These are phyloP conservation scores for Papilio machaon DNA, from an alignment of 1,140 invertebrate species.

Conservation along the genomic window DNA sequence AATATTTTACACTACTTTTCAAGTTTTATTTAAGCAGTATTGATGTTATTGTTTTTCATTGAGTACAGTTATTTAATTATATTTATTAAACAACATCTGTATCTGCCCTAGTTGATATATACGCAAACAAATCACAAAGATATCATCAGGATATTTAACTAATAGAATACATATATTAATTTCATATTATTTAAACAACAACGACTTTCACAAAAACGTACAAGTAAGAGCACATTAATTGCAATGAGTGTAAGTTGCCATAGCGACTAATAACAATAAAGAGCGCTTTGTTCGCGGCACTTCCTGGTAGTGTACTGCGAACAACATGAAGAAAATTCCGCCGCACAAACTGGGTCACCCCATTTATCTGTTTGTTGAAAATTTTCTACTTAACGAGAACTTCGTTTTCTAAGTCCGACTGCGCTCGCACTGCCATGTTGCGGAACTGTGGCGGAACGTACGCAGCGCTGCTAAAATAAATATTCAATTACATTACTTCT, in stretches of 20 bases:
- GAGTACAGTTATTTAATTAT: too few species aligned
- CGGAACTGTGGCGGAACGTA: not conserved
- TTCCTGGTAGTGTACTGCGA: conserved; percentile 5
- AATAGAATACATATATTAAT: not conserved
- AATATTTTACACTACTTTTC: too few species aligned
- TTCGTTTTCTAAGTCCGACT: conserved; percentile 17
- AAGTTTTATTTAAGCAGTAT: too few species aligned
- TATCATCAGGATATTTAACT: too few species aligned
- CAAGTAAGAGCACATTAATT: not conserved
- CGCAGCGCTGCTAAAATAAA: not conserved
- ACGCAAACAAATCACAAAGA: too few species aligned
- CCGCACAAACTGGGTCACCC: conserved; percentile 17
- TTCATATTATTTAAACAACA: not conserved
- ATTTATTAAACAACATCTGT: too few species aligned
- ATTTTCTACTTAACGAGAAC: conserved; percentile 28
- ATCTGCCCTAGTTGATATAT: too few species aligned
- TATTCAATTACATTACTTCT: too few species aligned
- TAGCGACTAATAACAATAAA: conserved; percentile 27
- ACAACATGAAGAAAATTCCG: conserved; percentile 23
- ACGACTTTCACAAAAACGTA: not conserved
- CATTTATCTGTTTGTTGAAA: conserved; percentile 27
- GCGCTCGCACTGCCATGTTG: not conserved
- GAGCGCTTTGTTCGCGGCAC: conserved; percentile 5
- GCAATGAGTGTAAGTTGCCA: not conserved
- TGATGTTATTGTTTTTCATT: too few species aligned